A percentile compares a stretch with the other conserved stretches of the same genome.
These are phyloP conservation scores for Chloroceryle amazona DNA, from an alignment of 2,797 vertebrate genomes.

Conservation along the genomic window DNA sequence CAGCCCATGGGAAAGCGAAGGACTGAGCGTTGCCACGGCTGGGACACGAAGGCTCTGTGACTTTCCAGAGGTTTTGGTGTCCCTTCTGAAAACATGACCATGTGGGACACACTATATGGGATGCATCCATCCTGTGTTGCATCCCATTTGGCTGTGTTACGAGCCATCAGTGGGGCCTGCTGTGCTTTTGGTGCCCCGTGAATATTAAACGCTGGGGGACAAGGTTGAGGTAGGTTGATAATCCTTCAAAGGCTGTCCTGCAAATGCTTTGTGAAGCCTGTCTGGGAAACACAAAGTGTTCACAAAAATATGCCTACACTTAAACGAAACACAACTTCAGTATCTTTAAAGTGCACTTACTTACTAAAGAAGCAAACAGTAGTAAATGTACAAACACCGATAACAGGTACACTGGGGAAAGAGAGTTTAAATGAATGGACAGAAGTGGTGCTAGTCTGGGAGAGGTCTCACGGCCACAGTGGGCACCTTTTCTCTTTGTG, in stretches of 20 bases:
- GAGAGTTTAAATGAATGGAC: background rate
- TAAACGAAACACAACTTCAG: background rate
- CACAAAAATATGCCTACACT: background rate
- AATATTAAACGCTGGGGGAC: background rate
- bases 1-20: background rate
- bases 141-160: background rate
- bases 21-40: background rate
- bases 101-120: accelerated
- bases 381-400: background rate
- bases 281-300: background rate
- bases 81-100: background rate
- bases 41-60: background rate
- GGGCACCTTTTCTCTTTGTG: background rate
- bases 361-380: background rate
- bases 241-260: background rate
- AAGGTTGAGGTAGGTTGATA: background rate
- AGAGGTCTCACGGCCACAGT: background rate
- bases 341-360: background rate
- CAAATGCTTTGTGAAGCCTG: background rate
- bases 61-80: background rate
- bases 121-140: background rate
- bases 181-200: background rate
- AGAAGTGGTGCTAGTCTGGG: background rate
- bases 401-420: background rate
- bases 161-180: accelerated